These are phyloP conservation scores for Camponotus pennsylvanicus DNA, from an alignment of 1,140 invertebrate genomes.

Conservation along the genomic window DNA sequence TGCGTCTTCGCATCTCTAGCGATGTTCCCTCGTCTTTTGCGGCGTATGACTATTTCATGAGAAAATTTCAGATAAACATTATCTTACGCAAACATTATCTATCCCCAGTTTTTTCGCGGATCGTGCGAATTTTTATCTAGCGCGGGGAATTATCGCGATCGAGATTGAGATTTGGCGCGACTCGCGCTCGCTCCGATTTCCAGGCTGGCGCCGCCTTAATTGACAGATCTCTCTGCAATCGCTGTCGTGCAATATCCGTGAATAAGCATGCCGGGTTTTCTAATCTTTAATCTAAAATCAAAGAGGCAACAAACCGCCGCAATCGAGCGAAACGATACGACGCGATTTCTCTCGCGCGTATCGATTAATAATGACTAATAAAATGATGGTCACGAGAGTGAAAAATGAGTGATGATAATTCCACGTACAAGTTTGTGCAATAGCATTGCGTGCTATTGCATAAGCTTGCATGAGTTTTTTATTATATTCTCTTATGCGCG, in stretches of 20 bases:
- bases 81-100: background rate
- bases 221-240: background rate
- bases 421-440: conserved; percentile 31
- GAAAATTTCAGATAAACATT: background rate
- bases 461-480: conserved; percentile 58
- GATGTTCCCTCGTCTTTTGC: conserved; percentile 11
- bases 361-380: background rate
- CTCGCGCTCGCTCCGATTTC: background rate
- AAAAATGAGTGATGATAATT: too few relatives aligned
- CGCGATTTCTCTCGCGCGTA: too few relatives aligned
- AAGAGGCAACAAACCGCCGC: background rate
- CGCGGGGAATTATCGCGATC: background rate
- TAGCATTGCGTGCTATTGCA: conserved; percentile 67
- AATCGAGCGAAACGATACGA: background rate
- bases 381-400: background rate
- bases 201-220: background rate
- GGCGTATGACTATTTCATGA: background rate
- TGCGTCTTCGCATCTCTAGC: background rate
- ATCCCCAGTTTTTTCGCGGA: background rate
- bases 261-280: background rate
- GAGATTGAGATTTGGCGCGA: background rate
- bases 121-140: too few relatives aligned
- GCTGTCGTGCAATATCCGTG: background rate
- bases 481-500: background rate
- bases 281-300: background rate